Percentiles rank a stretch among this genome's conserved stretches.
Conservation (phyloP, 2,888 invertebrate genomes). For the Catocala fraxini region DNA sequence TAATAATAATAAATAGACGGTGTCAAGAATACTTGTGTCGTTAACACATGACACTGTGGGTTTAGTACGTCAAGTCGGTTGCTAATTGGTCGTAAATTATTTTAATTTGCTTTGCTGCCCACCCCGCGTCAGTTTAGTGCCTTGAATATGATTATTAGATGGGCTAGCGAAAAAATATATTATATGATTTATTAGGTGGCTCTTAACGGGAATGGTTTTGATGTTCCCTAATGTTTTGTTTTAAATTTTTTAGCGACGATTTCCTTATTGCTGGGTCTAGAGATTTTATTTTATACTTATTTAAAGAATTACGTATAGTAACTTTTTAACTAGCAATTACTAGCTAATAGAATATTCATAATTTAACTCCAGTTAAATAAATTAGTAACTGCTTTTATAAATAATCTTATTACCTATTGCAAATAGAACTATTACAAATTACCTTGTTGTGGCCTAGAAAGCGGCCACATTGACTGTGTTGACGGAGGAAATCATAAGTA, state of each 20-base stretch:
- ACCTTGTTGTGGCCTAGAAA: too few species aligned
- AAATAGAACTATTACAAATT: too few species aligned
- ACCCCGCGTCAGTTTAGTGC: constrained; percentile 60
- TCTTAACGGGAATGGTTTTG: constrained; percentile 11
- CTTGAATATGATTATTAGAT: constrained; percentile 64
- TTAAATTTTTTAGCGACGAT: constrained; percentile 5
- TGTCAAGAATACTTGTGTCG: constrained; percentile 64
- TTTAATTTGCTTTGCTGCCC: constrained; percentile 71
- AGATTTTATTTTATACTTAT: too few species aligned
- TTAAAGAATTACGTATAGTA: too few species aligned
- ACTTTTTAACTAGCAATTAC: too few species aligned
- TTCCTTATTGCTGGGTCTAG: constrained; percentile 15
- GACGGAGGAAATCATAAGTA: too few species aligned
- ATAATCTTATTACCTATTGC: too few species aligned
- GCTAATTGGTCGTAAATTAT: constrained; percentile 80
- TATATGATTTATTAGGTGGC: constrained; percentile 46
- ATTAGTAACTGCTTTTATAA: too few species aligned
- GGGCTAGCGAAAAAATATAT: constrained; percentile 57
- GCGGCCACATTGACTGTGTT: too few species aligned
- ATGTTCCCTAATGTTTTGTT: constrained; percentile 3
- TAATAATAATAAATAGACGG: constrained; percentile 67
- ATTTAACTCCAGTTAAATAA: too few species aligned
- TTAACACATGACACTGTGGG: constrained; percentile 62
- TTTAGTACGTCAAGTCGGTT: constrained; percentile 61
- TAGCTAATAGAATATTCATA: too few species aligned